Evolutionary conservation across 2,888 invertebrate species (phyloP).

Genomic region (Caenorhabditis sp.): DNA sequence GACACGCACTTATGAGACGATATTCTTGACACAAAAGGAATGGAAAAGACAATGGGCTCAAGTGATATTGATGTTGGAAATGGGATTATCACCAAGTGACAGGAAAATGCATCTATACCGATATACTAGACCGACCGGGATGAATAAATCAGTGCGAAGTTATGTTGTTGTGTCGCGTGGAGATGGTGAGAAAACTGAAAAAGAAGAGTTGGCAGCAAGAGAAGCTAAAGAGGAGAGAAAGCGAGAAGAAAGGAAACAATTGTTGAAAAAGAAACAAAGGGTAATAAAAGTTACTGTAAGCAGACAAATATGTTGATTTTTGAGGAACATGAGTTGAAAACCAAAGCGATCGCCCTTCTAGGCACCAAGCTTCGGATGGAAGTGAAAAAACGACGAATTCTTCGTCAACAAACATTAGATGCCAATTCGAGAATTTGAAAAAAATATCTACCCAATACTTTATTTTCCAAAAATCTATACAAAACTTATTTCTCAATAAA

Average conservation of each 20-base stretch:
- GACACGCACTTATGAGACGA: constrained; percentile 98
- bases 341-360: constrained; percentile 28
- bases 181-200: constrained; percentile 31
- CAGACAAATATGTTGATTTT: too few species aligned
- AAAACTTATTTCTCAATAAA: too few species aligned
- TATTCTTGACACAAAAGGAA: constrained; percentile 94
- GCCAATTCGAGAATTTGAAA: constrained; percentile 24
- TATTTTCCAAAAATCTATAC: neutral
- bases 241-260: constrained; percentile 28
- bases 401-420: constrained; percentile 32
- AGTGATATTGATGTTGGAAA: constrained; percentile 93
- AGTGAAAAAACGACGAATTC: constrained; percentile 19
- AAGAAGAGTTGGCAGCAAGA: constrained; percentile 30
- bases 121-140: constrained; percentile 85
- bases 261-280: constrained; percentile 39
- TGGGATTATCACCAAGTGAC: constrained; percentile 90
- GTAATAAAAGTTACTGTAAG: constrained; percentile 4
- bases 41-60: constrained; percentile 96
- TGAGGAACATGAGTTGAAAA: constrained; percentile 42
- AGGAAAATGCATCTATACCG: constrained; percentile 84
- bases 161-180: constrained; percentile 64
- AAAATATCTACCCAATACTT: neutral
- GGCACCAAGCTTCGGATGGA: constrained; percentile 22
- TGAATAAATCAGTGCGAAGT: constrained; percentile 64
- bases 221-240: constrained; percentile 35